Conservation (phyloP, 2,888 invertebrate genomes). For the Calliphora vomitoria region DNA sequence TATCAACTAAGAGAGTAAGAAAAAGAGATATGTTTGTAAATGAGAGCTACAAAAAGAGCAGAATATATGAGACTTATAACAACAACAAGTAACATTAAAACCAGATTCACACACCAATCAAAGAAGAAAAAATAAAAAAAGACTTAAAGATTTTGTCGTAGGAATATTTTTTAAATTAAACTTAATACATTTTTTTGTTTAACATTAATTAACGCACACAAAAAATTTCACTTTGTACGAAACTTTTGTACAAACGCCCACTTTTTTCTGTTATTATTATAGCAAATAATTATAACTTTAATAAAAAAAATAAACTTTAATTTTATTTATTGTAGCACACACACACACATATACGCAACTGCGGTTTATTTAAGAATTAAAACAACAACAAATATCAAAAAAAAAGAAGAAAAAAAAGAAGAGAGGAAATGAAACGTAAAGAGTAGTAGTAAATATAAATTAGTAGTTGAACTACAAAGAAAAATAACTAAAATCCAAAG, state of each 20-base stretch:
- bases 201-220: slow-evolving; percentile 32
- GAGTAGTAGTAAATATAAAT: slow-evolving; percentile 41
- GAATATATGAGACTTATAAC: slow-evolving; percentile 3
- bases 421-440: slow-evolving; percentile 61
- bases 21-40: slow-evolving; percentile 18
- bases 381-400: slow-evolving; percentile 14
- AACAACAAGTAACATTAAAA: slow-evolving; percentile 21
- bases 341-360: background rate
- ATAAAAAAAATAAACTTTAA: slow-evolving; percentile 43
- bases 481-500: slow-evolving; percentile 50
- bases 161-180: slow-evolving; percentile 27
- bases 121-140: slow-evolving; percentile 2
- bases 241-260: slow-evolving; percentile 48
- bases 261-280: slow-evolving; percentile 33
- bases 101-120: slow-evolving; percentile 43
- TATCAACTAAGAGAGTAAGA: slow-evolving; percentile 35
- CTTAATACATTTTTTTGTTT: slow-evolving; percentile 13
- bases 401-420: background rate
- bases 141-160: background rate
- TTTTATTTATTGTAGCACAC: background rate
- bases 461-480: slow-evolving; percentile 71
- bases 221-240: background rate
- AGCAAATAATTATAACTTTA: slow-evolving; percentile 44
- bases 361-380: slow-evolving; percentile 35
- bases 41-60: background rate